These are phyloP conservation scores for Scolanthus callimorphus DNA, from an alignment of 92 coral and sea anemone genomes.

Conservation along the genomic window DNA sequence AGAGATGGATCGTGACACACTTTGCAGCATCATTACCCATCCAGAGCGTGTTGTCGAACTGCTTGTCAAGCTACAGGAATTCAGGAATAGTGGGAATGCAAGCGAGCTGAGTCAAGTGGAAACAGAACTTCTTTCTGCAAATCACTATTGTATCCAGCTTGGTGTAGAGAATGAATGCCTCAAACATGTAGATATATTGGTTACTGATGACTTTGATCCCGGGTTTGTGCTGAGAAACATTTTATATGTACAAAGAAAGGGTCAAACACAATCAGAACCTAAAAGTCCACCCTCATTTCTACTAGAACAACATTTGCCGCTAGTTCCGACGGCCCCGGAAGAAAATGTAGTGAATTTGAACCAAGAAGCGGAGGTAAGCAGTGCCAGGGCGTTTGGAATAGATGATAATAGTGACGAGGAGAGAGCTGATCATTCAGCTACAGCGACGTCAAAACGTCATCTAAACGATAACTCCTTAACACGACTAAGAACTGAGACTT, in stretches of 20 bases:
- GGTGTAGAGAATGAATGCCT: slow-evolving; percentile 7
- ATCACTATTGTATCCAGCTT: slow-evolving; percentile 1
- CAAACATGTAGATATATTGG: slow-evolving; percentile 13
- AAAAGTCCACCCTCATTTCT: background rate
- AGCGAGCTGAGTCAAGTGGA: background rate
- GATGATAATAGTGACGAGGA: background rate
- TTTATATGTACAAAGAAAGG: background rate
- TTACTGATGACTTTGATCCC: slow-evolving; percentile 18
- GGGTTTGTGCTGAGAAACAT: background rate
- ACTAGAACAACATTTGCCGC: background rate
- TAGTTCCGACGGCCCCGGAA: slow-evolving; percentile 2
- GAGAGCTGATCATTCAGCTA: background rate
- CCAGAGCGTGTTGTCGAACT: slow-evolving; percentile 14
- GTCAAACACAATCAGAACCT: no score
- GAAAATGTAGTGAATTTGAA: background rate
- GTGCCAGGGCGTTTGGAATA: background rate
- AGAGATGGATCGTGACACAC: background rate
- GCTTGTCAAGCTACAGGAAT: no score
- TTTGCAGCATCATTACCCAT: slow-evolving; percentile 1
- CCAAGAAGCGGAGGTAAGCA: background rate
- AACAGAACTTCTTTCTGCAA: background rate
- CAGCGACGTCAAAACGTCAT: no score
- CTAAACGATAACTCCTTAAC: no score
- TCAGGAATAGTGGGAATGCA: background rate
- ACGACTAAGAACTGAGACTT: no score